These are phyloP conservation scores for Onychorhynchus coronatus DNA, from an alignment of 2,113 vertebrate genomes.

Conservation along the genomic window DNA sequence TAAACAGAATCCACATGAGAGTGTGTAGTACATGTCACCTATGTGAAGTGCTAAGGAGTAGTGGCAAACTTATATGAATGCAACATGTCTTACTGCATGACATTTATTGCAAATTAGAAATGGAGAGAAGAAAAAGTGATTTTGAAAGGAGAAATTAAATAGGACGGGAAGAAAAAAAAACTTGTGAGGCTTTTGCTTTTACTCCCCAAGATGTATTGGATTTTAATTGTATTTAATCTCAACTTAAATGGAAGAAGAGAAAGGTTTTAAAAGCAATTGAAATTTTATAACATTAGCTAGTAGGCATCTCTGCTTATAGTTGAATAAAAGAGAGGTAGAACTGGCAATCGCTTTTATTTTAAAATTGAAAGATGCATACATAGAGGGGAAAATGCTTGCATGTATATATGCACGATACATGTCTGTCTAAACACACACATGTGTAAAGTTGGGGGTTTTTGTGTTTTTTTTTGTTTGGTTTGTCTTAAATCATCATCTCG, in stretches of 20 bases:
- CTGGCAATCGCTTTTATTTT: background rate
- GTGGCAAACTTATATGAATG: accelerated
- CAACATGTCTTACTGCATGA: background rate
- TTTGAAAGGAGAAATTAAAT: background rate
- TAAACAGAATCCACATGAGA: background rate
- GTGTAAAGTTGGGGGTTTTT: background rate
- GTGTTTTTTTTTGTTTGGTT: accelerated
- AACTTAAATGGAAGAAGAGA: background rate
- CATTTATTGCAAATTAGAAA: background rate
- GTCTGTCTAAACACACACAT: background rate
- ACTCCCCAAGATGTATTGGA: background rate
- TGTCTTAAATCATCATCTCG: background rate
- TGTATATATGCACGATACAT: background rate
- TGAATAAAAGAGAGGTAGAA: background rate
- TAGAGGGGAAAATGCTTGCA: background rate
- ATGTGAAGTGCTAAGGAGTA: background rate
- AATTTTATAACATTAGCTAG: background rate
- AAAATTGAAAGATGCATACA: background rate
- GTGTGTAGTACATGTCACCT: accelerated
- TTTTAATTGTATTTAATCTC: background rate
- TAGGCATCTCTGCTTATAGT: background rate
- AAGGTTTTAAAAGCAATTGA: background rate
- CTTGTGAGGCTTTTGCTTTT: background rate
- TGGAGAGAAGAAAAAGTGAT: background rate
- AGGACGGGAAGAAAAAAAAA: background rate